Evolutionary conservation across 2,113 vertebrate species (phyloP), one percentile per base, ranked within the genome.

Genomic region (Campylomormyrus tamandua): DNA sequence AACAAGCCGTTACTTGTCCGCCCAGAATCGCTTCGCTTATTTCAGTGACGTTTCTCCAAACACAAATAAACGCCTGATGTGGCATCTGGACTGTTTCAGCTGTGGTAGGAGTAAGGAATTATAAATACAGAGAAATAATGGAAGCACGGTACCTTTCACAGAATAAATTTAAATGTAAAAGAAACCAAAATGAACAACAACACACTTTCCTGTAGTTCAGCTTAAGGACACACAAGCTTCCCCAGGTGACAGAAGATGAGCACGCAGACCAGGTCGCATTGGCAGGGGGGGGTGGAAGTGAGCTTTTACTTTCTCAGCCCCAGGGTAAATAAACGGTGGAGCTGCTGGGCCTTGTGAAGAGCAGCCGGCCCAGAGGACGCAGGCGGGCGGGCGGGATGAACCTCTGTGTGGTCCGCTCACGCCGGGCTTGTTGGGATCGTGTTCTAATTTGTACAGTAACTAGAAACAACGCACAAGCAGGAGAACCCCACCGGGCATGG

Each of bases 371-470:
- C 92, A 87, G 56, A 86, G 90, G 93, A 95, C 91, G 94, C 90
- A 93, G 90, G 80, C 80, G 52, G 58, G 39, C 39, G 9, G 87
- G 49, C 42, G 10, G 45, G 31, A 42, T 11, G 13, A 90, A n/a
- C 31, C 83, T 88, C 80, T 92, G 94, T 94, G 94, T 93, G 94
- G 93, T 89, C 93, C 35, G 80, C 66, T 86, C 85, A 62, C 83
- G 53, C 3, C 6, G 1, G 86, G 85, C 11, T 83, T 88, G 83
- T 39, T 49, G 89, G 92, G 92, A 91, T 91, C 88, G 77, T 49
- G 49, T 83, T 91, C 74, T 48, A 49, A 92, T 94, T 92, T 93
- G 91, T 94, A 94, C 93, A 93, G 93, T 93, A 92, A 93, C 92
- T 91, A 90, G 90, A 93, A 94, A 94, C 91, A 90, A 91, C 70